Conservation (phyloP, 2,113 vertebrate genomes). For the Pavo muticus region DNA sequence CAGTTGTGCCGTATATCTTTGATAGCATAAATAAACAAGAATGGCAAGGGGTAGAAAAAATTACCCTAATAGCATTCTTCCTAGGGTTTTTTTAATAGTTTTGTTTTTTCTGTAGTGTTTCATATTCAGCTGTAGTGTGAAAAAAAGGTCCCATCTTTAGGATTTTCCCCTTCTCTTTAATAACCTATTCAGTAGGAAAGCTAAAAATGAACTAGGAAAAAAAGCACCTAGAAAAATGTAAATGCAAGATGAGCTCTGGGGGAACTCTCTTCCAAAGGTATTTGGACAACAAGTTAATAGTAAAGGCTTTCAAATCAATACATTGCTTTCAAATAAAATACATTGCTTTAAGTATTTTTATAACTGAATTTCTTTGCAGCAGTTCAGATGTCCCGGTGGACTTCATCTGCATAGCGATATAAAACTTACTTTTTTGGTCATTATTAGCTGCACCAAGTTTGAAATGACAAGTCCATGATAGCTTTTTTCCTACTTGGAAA, state of each 20-base stretch:
- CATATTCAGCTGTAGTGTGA: neutral
- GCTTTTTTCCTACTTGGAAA: neutral
- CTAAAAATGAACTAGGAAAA: neutral
- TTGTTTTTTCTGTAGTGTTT: neutral
- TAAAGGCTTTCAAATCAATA: neutral
- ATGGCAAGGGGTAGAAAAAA: neutral
- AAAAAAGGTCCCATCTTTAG: neutral
- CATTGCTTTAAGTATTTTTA: neutral
- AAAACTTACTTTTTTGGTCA: neutral
- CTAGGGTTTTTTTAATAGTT: neutral
- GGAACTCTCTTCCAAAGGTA: neutral
- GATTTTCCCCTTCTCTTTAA: neutral
- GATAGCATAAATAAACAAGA: neutral
- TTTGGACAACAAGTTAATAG: neutral
- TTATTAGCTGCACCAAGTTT: neutral
- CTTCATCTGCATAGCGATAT: neutral
- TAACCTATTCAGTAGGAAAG: neutral
- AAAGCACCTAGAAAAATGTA: neutral
- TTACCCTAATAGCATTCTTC: neutral
- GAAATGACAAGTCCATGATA: neutral
- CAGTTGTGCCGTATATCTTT: neutral
- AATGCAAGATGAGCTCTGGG: neutral
- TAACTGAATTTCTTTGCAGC: neutral
- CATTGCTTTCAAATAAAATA: neutral
- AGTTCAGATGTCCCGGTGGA: neutral